Conservation (phyloP, 2,888 invertebrate genomes). For the Drosophila silvestris region DNA sequence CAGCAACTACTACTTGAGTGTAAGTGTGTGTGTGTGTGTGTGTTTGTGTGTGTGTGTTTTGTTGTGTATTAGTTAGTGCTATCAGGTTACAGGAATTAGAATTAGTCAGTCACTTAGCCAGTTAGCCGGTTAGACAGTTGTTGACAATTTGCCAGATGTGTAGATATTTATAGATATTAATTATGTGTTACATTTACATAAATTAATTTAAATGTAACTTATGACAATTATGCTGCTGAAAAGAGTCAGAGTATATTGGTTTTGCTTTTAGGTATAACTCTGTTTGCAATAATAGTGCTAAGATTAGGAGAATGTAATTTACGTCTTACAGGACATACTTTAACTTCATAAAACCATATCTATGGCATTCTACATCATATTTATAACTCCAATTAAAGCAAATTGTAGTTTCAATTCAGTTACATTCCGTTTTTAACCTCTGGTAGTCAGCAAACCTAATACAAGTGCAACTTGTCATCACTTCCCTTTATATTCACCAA, state of each 20-base stretch:
- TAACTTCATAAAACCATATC: neutral
- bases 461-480: neutral
- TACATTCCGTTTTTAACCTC: too few relatives aligned
- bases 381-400: neutral
- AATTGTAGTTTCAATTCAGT: neutral
- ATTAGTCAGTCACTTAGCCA: slow-evolving; percentile 40
- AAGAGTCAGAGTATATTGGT: neutral
- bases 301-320: neutral
- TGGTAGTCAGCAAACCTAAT: neutral
- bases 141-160: slow-evolving; percentile 59
- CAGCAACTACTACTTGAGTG: slow-evolving; percentile 14
- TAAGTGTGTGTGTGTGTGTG: neutral
- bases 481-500: neutral
- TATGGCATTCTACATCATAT: neutral
- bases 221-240: slow-evolving; percentile 5
- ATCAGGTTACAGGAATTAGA: slow-evolving; percentile 68
- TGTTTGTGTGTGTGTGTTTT: slow-evolving; percentile 16
- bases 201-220: slow-evolving; percentile 58
- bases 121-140: slow-evolving; percentile 15
- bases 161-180: slow-evolving; percentile 39
- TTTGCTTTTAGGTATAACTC: neutral
- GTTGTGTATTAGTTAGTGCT: slow-evolving; percentile 31
- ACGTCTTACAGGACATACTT: neutral
- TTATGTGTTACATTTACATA: slow-evolving; percentile 52
- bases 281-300: neutral